These are phyloP conservation scores for Eudasyphora cyanicolor DNA, from an alignment of 2,888 invertebrate genomes.

Conservation along the genomic window DNA sequence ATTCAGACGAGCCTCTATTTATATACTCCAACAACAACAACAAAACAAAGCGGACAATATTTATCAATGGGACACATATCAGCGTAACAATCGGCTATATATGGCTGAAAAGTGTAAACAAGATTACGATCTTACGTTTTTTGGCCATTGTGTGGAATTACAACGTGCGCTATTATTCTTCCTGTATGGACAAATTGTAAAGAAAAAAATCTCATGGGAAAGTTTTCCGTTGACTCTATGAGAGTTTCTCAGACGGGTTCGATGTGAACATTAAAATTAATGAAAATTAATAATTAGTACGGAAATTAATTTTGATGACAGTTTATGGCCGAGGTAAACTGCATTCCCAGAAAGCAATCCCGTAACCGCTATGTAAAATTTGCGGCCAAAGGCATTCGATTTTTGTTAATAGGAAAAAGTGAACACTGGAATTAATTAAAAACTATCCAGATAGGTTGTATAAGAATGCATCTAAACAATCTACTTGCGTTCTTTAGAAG, in stretches of 20 bases:
- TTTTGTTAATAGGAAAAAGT: too few species aligned
- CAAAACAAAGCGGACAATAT: not conserved
- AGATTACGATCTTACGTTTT: not conserved
- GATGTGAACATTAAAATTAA: too few species aligned
- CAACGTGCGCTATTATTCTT: not conserved
- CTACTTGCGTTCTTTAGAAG: too few species aligned
- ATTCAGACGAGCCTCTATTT: slow-evolving; percentile 47
- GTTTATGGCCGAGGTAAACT: not conserved
- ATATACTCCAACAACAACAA: slow-evolving; percentile 34
- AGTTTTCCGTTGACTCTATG: not conserved
- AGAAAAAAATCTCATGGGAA: not conserved
- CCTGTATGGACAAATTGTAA: not conserved
- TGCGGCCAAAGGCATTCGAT: not conserved
- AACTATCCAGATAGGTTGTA: too few species aligned
- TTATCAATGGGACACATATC: not conserved
- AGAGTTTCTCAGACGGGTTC: not conserved
- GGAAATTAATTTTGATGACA: not conserved
- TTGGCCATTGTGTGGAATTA: not conserved
- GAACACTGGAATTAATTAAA: too few species aligned
- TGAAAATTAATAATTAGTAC: too few species aligned
- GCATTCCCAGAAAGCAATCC: not conserved
- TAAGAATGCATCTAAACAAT: too few species aligned
- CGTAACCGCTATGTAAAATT: not conserved
- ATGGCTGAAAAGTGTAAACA: not conserved
- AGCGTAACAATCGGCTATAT: not conserved